phyloP scores from a whole-genome alignment of 1,140 invertebrate genomes.

The Drosophila eugracilis region DNA sequence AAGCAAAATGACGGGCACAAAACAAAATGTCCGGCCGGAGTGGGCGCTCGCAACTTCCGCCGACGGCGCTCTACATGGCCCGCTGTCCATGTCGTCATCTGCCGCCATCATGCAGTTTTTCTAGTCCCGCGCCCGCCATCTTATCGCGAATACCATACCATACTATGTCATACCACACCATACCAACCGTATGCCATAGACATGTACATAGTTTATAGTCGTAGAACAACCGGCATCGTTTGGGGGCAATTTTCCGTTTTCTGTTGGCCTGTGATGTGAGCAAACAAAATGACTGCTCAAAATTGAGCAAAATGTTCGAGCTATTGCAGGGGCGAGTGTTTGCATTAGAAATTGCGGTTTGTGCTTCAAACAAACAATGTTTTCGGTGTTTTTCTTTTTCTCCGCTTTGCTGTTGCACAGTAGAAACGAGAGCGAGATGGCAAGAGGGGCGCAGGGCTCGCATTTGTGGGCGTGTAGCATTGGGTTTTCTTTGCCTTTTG shows the following conservation, averaged over 20 bases:
- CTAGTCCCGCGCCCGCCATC: slow-evolving; percentile 16
- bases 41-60: slow-evolving; percentile 50
- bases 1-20: slow-evolving; percentile 85
- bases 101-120: slow-evolving; percentile 48
- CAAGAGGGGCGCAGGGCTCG: slow-evolving; percentile 40
- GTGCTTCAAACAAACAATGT: slow-evolving; percentile 59
- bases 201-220: slow-evolving; percentile 16
- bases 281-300: slow-evolving; percentile 84
- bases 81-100: no score
- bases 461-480: slow-evolving; percentile 56
- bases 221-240: slow-evolving; percentile 31
- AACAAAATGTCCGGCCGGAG: slow-evolving; percentile 83
- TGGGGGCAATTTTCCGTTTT: slow-evolving; percentile 65
- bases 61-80: slow-evolving; percentile 53
- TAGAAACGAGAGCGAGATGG: slow-evolving; percentile 23
- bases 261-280: slow-evolving; percentile 83
- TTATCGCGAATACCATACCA: slow-evolving; percentile 13
- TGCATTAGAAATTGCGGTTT: slow-evolving; percentile 45
- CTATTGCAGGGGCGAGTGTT: slow-evolving; percentile 59
- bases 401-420: slow-evolving; percentile 24
- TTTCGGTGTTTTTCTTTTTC: slow-evolving; percentile 21
- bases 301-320: slow-evolving; percentile 80
- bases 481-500: slow-evolving; percentile 48
- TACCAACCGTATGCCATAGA: background rate
- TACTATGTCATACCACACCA: slow-evolving; percentile 1